phyloP scores from a whole-genome alignment of 2,113 vertebrate genomes.

The Dasyornis broadbenti region DNA sequence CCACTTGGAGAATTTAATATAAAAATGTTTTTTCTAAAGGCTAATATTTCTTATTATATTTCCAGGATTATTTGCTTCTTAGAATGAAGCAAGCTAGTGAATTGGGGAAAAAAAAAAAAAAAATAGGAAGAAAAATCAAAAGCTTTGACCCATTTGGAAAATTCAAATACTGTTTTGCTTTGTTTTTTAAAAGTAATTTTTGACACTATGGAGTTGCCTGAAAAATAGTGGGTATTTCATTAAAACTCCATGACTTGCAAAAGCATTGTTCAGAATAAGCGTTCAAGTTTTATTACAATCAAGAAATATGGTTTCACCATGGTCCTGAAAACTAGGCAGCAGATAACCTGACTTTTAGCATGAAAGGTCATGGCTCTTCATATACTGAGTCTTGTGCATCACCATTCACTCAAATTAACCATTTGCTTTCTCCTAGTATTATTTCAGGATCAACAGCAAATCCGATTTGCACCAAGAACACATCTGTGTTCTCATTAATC shows the following conservation, averaged over 20 bases:
- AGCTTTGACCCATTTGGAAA: neutral
- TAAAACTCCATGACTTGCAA: neutral
- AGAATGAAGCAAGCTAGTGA: neutral
- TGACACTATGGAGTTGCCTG: neutral
- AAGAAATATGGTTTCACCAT: neutral
- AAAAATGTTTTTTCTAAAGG: neutral
- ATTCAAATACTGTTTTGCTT: neutral
- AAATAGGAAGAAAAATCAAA: neutral
- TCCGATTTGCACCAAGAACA: neutral
- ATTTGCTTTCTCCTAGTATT: neutral
- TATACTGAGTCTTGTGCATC: neutral
- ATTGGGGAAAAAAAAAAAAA: neutral
- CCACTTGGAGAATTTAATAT: neutral
- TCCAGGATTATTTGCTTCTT: neutral
- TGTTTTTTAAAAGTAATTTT: neutral
- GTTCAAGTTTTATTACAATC: neutral
- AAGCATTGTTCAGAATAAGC: rapidly evolving
- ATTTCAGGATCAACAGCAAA: neutral
- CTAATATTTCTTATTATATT: neutral
- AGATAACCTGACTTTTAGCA: neutral
- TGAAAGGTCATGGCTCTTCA: neutral
- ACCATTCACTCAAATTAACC: neutral
- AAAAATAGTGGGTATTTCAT: neutral
- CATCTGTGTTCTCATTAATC: neutral
- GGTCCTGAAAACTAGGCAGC: neutral